Percentiles rank a stretch among this genome's conserved stretches.
phyloP scores from a whole-genome alignment of 2,797 vertebrate species.

The Tangara arthus region DNA sequence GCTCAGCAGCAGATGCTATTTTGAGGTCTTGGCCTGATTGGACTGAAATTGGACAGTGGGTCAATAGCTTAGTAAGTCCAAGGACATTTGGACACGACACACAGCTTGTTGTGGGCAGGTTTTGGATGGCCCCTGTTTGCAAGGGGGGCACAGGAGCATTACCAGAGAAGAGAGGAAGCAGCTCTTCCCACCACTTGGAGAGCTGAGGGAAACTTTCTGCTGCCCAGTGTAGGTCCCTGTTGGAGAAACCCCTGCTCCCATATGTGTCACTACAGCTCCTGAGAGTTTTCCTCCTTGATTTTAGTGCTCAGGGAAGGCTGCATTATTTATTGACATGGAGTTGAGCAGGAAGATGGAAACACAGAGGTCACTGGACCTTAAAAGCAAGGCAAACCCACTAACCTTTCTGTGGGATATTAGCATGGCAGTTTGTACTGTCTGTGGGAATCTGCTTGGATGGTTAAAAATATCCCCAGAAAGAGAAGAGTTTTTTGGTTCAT shows the following conservation, averaged over 20 bases:
- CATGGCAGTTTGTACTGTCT: not conserved
- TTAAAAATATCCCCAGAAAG: not conserved
- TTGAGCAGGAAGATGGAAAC: not conserved
- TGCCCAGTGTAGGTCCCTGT: not conserved
- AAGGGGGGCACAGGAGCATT: not conserved
- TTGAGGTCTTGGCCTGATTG: not conserved
- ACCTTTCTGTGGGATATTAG: not conserved
- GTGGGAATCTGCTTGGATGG: constrained; percentile 6
- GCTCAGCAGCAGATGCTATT: not conserved
- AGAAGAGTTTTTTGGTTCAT: not conserved
- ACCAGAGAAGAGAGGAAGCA: not conserved
- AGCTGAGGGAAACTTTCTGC: not conserved
- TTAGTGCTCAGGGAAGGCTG: not conserved
- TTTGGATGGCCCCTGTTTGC: not conserved
- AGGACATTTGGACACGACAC: not conserved
- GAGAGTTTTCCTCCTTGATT: not conserved
- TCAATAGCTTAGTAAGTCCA: not conserved
- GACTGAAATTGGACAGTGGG: not conserved
- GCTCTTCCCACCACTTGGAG: not conserved
- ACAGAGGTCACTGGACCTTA: not conserved
- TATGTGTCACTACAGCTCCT: not conserved
- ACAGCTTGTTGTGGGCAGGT: not conserved
- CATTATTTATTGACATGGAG: not conserved
- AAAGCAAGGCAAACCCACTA: not conserved
- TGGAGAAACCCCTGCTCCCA: not conserved